Base-by-base conservation (phyloP, 2,797 vertebrate genomes). In the Cyprinodon diabolis region DNA sequence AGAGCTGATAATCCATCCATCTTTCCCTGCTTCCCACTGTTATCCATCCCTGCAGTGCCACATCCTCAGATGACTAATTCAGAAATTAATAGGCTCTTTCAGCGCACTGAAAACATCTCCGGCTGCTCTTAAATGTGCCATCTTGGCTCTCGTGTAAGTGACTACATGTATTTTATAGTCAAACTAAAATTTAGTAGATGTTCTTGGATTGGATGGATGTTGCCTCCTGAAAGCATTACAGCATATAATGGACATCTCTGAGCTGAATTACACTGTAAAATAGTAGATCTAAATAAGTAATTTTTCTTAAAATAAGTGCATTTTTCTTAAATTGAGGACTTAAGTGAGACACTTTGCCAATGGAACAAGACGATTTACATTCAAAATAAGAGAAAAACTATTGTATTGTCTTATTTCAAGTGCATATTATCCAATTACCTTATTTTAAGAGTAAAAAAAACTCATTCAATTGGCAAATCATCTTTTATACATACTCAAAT, bases 1-100 rank as follows among this genome's bases (percentile, higher is more conserved):
- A 86, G 89, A 92, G 85, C 88, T 92, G 92, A 90, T 94, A 93
- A 94, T 94, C 91, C 88, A 90, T 80, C 86, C 81, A 86, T 77
- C 91, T 86, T 89, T 90, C 86, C 86, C 83, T 71, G 82, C 88
- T 93, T 90, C 89, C 90, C 90, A 92, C 88, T 91, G 86, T 91
- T 92, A 89, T 87, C 84, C 86, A 75, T 89, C 86, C 86, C 79
- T 91, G 70, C 85, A 89, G 78, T 77, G 82, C 86, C 80, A 87
- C 73, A 81, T 89, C 74, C 83, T 86, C 83, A 90, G 80, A 91
- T 87, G 89, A 91, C 81, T 86, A 84, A 88, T 77, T 88, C 86
- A 84, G 74, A 81, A 86, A 86, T 89, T 90, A 89, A 90, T 86
- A 87, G 73, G 23, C 21, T 85, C 78, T 84, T 86, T 86, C 82